These are phyloP conservation scores for Poeciliopsis paucimaculata DNA, from an alignment of 2,797 vertebrate genomes.

Conservation along the genomic window DNA sequence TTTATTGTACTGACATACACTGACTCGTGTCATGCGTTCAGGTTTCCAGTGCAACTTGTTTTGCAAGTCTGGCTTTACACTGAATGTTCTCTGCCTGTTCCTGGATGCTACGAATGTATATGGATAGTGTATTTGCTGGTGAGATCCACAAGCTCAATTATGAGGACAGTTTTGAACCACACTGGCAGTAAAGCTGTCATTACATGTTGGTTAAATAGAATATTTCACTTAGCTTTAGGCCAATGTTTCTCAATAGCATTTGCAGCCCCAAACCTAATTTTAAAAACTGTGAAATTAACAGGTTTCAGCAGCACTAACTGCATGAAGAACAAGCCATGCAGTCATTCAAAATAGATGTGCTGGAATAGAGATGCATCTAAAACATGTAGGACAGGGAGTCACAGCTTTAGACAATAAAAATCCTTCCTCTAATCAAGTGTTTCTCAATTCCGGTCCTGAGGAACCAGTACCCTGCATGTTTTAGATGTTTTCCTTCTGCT, in stretches of 20 bases:
- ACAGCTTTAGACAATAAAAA: too few species aligned
- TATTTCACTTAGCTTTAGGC: not conserved
- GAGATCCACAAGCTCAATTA: not conserved
- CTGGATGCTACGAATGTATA: rapidly evolving
- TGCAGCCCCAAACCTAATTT: too few species aligned
- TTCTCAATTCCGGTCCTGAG: too few species aligned
- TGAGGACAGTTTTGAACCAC: not conserved
- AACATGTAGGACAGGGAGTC: too few species aligned
- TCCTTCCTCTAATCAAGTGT: not conserved
- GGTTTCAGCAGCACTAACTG: too few species aligned
- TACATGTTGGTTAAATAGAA: not conserved
- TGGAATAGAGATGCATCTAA: too few species aligned
- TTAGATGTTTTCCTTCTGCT: not conserved
- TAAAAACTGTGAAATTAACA: too few species aligned
- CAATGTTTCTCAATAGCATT: not conserved
- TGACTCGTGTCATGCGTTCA: not conserved
- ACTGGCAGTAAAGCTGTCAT: not conserved
- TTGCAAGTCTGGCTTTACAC: slow-evolving; percentile 14
- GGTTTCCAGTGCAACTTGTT: slow-evolving; percentile 31
- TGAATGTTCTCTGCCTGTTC: not conserved
- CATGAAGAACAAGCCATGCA: too few species aligned
- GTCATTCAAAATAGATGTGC: too few species aligned
- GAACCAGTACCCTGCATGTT: not conserved
- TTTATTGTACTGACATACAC: too few species aligned
- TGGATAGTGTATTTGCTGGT: not conserved